phyloP scores from a whole-genome alignment of 2,113 vertebrate species.

The Prolemur simus region DNA sequence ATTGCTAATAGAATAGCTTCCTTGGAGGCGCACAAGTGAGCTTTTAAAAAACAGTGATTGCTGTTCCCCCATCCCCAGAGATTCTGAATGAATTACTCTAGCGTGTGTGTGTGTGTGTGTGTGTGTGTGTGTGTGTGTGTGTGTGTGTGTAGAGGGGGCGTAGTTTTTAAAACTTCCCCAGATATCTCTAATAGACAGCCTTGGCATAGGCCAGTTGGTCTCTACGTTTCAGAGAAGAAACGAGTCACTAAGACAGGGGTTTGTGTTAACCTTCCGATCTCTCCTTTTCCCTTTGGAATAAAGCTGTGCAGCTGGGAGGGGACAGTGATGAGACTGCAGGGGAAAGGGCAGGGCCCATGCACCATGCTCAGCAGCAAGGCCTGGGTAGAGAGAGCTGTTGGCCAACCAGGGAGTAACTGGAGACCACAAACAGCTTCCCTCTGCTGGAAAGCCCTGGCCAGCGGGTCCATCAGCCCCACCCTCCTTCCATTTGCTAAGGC shows the following conservation, averaged over 20 bases:
- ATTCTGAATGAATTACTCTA: background rate
- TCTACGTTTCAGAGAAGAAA: background rate
- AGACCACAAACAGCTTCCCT: background rate
- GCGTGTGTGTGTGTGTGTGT: too few relatives aligned
- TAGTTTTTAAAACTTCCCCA: background rate
- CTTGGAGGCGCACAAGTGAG: background rate
- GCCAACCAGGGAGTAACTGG: background rate
- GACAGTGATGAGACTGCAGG: background rate
- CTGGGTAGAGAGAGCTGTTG: background rate
- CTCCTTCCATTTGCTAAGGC: constrained; percentile 17
- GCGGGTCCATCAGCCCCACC: constrained; percentile 28
- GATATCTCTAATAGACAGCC: background rate
- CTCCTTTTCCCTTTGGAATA: background rate
- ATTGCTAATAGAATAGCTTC: background rate
- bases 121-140: too few relatives aligned
- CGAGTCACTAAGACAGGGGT: background rate
- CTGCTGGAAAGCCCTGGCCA: background rate
- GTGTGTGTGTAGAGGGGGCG: background rate
- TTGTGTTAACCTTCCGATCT: background rate
- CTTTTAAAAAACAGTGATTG: background rate
- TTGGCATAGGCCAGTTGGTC: background rate
- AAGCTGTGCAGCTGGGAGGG: background rate
- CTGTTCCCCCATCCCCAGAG: background rate
- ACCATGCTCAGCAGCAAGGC: background rate
- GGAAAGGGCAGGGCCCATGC: background rate